Evolutionary conservation across 1,140 invertebrate genomes (phyloP).

Genomic region (Dermatophagoides farinae): DNA sequence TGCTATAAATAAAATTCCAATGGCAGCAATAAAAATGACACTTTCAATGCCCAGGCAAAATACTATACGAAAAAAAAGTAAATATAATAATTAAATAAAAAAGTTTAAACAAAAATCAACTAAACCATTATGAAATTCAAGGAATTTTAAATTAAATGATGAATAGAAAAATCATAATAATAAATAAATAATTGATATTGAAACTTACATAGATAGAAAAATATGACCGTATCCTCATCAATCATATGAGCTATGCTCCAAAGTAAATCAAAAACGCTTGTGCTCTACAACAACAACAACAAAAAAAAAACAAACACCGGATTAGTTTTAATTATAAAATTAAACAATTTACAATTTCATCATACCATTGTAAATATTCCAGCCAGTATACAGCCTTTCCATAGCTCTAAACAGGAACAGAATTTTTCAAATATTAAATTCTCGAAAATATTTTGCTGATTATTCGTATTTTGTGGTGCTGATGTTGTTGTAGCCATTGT

Average conservation of each 20-base stretch:
- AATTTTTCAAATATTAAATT: constrained; percentile 1
- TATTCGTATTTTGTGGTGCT: no score
- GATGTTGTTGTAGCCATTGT: no score
- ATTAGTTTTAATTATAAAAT: not conserved
- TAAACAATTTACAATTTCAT: not conserved
- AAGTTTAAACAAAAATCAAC: not conserved
- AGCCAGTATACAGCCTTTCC: constrained; percentile 10
- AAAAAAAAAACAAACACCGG: not conserved
- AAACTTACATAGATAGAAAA: constrained; percentile 11
- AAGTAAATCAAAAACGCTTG: constrained; percentile 13
- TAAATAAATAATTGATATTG: not conserved
- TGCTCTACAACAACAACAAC: not conserved
- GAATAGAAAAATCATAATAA: not conserved
- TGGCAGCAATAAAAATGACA: constrained; percentile 10
- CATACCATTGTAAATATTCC: constrained; percentile 11
- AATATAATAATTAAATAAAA: no score
- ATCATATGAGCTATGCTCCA: constrained; percentile 12
- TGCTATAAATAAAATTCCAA: constrained; percentile 1
- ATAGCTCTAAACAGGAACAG: constrained; percentile 8
- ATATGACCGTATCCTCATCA: not conserved
- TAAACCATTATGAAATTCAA: not conserved
- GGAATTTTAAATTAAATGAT: no score
- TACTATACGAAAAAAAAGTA: not conserved
- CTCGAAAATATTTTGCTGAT: no score
- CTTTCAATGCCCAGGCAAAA: constrained; percentile 11